These are phyloP conservation scores for Acanthococcus lagerstroemiae DNA, from an alignment of 2,888 invertebrate species.

Conservation along the genomic window DNA sequence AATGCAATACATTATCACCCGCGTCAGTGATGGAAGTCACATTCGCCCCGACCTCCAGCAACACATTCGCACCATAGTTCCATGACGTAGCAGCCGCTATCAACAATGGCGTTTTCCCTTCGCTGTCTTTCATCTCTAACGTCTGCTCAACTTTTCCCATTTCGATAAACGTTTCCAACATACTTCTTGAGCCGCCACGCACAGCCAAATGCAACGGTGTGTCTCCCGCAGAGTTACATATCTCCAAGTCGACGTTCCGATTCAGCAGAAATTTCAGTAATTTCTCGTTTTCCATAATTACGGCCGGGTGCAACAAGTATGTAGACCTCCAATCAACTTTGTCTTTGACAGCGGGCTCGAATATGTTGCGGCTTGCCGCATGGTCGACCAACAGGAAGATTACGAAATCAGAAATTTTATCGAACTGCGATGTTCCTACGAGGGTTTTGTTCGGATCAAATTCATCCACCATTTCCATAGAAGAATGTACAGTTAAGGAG, in stretches of 20 bases:
- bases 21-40: conserved; percentile 43
- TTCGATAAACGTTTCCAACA: conserved; percentile 42
- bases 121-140: conserved; percentile 44
- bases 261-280: conserved; percentile 44
- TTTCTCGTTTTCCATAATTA: conserved; percentile 41
- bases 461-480: too few relatives aligned
- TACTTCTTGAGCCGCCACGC: conserved; percentile 43
- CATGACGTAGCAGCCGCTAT: conserved; percentile 47
- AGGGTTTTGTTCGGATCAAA: too few relatives aligned
- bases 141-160: conserved; percentile 11
- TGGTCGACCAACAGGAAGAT: conserved; percentile 28
- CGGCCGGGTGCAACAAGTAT: conserved; percentile 49
- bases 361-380: conserved; percentile 40
- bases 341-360: too few relatives aligned
- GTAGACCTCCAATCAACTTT: conserved; percentile 39
- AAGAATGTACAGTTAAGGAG: too few relatives aligned
- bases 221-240: conserved; percentile 44
- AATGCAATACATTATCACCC: conserved; percentile 48
- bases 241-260: conserved; percentile 43
- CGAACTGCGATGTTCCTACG: too few relatives aligned
- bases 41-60: conserved; percentile 48
- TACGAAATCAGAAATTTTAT: background rate
- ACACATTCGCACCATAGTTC: conserved; percentile 47
- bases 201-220: conserved; percentile 49
- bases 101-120: conserved; percentile 48